Percentiles rank a stretch among this genome's conserved stretches.
Conservation (phyloP, 2,797 vertebrate species). For the Catostomus latipinnis region DNA sequence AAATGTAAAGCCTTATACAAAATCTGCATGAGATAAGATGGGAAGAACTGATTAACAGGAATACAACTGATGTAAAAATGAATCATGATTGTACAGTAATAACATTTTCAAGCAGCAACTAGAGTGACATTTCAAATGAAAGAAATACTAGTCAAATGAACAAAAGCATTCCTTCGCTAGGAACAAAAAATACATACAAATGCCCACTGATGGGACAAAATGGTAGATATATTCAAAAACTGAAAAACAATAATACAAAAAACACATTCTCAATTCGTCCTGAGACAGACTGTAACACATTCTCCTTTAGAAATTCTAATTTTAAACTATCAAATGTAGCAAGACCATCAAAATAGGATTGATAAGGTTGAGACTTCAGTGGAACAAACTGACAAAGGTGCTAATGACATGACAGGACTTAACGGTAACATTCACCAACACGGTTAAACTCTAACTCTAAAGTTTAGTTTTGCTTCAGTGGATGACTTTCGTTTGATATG, state of each 20-base stretch:
- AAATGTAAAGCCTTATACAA: slow-evolving; percentile 58
- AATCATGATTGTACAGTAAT: slow-evolving; percentile 60
- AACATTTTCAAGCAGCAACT: slow-evolving; percentile 62
- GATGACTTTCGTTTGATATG: background rate
- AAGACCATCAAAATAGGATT: slow-evolving; percentile 46
- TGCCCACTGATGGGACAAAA: slow-evolving; percentile 11
- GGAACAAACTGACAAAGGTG: slow-evolving; percentile 20
- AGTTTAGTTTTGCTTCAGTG: too few species aligned
- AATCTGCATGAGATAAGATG: slow-evolving; percentile 63
- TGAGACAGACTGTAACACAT: slow-evolving; percentile 47
- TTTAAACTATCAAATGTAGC: slow-evolving; percentile 38
- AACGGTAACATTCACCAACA: background rate
- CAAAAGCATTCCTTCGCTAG: slow-evolving; percentile 28
- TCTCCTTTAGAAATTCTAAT: slow-evolving; percentile 11
- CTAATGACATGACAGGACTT: background rate
- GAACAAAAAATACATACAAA: background rate
- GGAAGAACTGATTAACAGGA: slow-evolving; percentile 52
- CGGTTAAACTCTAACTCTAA: background rate
- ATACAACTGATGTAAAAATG: slow-evolving; percentile 53
- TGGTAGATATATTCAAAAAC: slow-evolving; percentile 26
- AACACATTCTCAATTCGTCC: slow-evolving; percentile 35
- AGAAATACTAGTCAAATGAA: slow-evolving; percentile 39
- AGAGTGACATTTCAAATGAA: slow-evolving; percentile 48
- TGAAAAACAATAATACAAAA: slow-evolving; percentile 40
- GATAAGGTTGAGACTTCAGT: slow-evolving; percentile 26